Conservation (phyloP, 2,888 invertebrate species). For the Crossocerus cetratus region DNA sequence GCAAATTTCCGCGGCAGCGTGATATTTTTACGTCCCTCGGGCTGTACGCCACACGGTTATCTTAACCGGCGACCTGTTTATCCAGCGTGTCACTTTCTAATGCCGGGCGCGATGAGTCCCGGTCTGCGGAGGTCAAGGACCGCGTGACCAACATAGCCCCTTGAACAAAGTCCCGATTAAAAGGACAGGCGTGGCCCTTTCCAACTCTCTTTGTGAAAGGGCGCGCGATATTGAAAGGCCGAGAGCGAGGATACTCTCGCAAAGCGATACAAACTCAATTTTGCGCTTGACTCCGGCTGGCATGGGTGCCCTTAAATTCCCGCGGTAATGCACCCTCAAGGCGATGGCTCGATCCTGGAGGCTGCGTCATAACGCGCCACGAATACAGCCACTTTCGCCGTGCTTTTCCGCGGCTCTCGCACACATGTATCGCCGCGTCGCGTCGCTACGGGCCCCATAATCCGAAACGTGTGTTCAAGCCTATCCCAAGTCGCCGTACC, state of each 20-base stretch:
- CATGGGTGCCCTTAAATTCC: constrained; percentile 47
- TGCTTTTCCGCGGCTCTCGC: constrained; percentile 46
- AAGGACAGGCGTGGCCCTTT: too few relatives aligned
- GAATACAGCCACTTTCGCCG: constrained; percentile 54
- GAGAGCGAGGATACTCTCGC: constrained; percentile 21
- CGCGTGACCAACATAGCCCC: too few relatives aligned
- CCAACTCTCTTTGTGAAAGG: not conserved
- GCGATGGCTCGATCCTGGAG: constrained; percentile 32
- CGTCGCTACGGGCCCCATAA: constrained; percentile 46
- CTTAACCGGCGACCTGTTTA: too few relatives aligned
- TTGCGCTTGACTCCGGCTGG: constrained; percentile 26
- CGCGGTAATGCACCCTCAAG: constrained; percentile 41
- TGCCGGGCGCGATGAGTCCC: too few relatives aligned
- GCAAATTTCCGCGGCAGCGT: too few relatives aligned
- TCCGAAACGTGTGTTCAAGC: constrained; percentile 59
- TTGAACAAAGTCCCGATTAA: too few relatives aligned
- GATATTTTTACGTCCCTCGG: too few relatives aligned
- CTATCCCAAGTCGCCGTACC: constrained; percentile 11
- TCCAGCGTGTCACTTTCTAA: too few relatives aligned
- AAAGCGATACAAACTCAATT: constrained; percentile 42
- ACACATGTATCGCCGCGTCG: not conserved
- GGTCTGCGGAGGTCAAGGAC: too few relatives aligned
- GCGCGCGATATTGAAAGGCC: constrained; percentile 7
- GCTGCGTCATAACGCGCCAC: constrained; percentile 31
- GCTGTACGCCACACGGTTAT: too few relatives aligned